These are phyloP conservation scores for Andrena minutula DNA, from an alignment of 2,888 invertebrate genomes.

Conservation along the genomic window DNA sequence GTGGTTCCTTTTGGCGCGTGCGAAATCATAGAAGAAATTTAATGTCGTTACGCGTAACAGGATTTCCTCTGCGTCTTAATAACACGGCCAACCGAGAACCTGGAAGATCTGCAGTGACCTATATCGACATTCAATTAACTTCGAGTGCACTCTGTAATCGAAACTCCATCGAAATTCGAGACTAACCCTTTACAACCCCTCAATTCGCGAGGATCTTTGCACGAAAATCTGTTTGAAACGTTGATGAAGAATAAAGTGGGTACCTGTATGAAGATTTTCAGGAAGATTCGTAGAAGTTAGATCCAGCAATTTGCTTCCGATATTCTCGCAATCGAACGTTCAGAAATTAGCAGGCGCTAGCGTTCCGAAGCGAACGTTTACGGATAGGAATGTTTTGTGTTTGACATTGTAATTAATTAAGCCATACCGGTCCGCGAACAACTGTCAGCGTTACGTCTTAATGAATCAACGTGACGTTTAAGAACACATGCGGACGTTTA, in stretches of 20 bases:
- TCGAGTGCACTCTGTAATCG: background rate
- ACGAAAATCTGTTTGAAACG: too few species aligned
- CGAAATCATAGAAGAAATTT: conserved; percentile 51
- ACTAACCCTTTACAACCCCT: too few species aligned
- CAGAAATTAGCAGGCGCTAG: too few species aligned
- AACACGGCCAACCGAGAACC: background rate
- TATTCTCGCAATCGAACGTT: too few species aligned
- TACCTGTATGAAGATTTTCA: too few species aligned
- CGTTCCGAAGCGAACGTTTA: background rate
- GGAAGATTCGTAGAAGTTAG: too few species aligned
- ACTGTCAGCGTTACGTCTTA: conserved; percentile 13
- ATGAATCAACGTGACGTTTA: conserved; percentile 36
- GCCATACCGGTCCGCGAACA: background rate
- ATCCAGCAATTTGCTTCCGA: too few species aligned
- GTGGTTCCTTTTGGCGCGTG: background rate
- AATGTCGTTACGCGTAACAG: conserved; percentile 34
- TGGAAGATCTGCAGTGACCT: background rate
- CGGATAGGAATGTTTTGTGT: background rate
- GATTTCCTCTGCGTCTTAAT: conserved; percentile 13
- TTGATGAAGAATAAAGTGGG: too few species aligned
- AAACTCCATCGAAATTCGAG: too few species aligned
- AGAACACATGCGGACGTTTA: conserved; percentile 44
- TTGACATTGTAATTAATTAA: conserved; percentile 34
- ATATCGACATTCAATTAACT: background rate
- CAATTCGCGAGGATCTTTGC: too few species aligned